Evolutionary conservation across 2,797 vertebrate genomes (phyloP).

Genomic region (Ibycter americanus): DNA sequence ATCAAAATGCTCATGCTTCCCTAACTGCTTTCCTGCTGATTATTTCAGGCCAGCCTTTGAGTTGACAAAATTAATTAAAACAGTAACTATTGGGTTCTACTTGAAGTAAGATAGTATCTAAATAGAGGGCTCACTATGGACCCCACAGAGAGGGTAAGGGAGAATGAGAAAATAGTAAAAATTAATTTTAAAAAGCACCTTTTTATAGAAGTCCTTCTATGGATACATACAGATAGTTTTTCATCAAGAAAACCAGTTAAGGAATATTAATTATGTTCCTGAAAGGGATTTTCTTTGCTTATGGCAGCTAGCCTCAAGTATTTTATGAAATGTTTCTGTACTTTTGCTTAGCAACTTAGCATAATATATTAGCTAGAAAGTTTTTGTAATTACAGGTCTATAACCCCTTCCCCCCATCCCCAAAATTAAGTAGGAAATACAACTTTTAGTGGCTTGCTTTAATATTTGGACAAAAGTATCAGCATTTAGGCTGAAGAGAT

Average conservation of each 20-base stretch:
- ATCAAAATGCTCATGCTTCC: not conserved
- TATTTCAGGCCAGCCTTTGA: not conserved
- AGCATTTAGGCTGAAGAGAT: not conserved
- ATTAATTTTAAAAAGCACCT: not conserved
- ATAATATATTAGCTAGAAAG: not conserved
- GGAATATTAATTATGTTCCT: not conserved
- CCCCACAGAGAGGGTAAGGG: not conserved
- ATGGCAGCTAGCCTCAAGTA: not conserved
- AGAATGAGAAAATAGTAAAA: not conserved
- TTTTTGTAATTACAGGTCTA: not conserved
- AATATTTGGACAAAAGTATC: not conserved
- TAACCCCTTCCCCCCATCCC: not conserved
- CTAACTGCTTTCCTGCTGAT: not conserved
- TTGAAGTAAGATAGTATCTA: not conserved
- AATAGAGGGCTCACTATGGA: not conserved
- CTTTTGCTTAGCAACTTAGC: not conserved
- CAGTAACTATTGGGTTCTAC: not conserved
- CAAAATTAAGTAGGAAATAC: not conserved
- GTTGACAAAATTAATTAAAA: not conserved
- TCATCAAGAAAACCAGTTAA: not conserved
- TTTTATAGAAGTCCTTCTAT: not conserved
- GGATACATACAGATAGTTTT: not conserved
- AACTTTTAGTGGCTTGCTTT: not conserved
- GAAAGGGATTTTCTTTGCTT: not conserved
- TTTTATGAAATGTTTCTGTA: not conserved